Percentiles rank a stretch among this genome's conserved stretches.
Evolutionary conservation across 1,140 invertebrate species (phyloP).

Genomic region (Diorhabda carinulata): DNA sequence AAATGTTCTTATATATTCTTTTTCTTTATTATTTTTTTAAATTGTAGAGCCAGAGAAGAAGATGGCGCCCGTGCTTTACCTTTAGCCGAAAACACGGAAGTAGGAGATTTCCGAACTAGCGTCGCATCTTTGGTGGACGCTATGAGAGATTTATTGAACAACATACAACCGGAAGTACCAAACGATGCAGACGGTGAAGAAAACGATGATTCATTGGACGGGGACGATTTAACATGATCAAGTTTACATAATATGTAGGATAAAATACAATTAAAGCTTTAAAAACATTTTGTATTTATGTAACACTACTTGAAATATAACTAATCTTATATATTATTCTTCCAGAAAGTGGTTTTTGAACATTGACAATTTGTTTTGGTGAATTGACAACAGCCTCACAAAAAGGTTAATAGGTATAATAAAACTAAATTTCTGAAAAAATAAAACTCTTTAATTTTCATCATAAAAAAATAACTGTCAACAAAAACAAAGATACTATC

Average conservation of each 20-base stretch:
- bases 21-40: neutral
- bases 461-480: no score
- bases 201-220: constrained; percentile 42
- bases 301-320: no score
- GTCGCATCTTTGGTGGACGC: constrained; percentile 65
- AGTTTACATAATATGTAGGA: neutral
- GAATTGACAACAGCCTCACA: no score
- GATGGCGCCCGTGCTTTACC: constrained; percentile 40
- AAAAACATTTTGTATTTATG: neutral
- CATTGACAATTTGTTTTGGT: no score
- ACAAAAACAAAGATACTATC: no score
- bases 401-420: no score
- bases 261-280: neutral
- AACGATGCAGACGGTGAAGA: constrained; percentile 49
- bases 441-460: no score
- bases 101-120: constrained; percentile 56
- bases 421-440: no score
- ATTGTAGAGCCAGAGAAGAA: constrained; percentile 30
- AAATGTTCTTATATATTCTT: no score
- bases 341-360: no score
- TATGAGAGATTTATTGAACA: constrained; percentile 67
- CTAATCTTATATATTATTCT: no score
- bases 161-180: constrained; percentile 54
- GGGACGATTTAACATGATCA: constrained; percentile 26
- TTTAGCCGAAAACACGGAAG: constrained; percentile 29